Base-by-base conservation (phyloP, 1,140 invertebrate genomes). In the Triops longicaudatus region DNA sequence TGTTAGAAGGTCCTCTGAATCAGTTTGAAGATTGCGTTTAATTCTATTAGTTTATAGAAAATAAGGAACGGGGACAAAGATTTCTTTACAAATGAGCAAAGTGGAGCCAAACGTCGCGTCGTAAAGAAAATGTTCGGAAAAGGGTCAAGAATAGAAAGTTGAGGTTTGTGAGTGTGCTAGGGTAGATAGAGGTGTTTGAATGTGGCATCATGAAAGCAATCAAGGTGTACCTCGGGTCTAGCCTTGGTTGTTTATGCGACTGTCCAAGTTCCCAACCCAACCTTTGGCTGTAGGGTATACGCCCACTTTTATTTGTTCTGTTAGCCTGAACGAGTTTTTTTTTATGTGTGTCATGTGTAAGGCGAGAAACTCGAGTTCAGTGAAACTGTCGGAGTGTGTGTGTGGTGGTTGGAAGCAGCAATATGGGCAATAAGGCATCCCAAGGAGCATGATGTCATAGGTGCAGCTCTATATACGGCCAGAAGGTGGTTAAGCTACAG, bases 391-490 rank as follows among this genome's bases (percentile, higher is more conserved):
- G 50, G 50, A 63, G 50, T 17, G 10, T 63, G 31, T 37, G 31
- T 63, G 50, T 63, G 17, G 50, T 63, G 50, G 50, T 63, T 63
- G 14, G 14, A 22, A 63, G 22, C 50, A 63, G 50, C 22, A 63
- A 63, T 63, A 63, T 63, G 50, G 50, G 50, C 50, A 63, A 63
- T 63, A 63, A 63, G 50, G 22, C 50, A 63, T 63, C 50, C 50
- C 50, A 63, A 63, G 50, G 50, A 63, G 50, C 50, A 63, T 63
- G 50, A 63, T 63, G 50, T 63, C 50, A 63, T 63, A 63, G 31
- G 50, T 63, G 50, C 50, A 63, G 50, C 50, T 63, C 50, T 63
- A 63, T 63, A 63, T 63, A 63, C 50, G 50, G 50, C 50, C 50
- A 63, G 22, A 63, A 63, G 50, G 50, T 63, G 50, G 50, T 14